Evolutionary conservation across 1,140 invertebrate species (phyloP).

Genomic region (Bombus sylvicola): DNA sequence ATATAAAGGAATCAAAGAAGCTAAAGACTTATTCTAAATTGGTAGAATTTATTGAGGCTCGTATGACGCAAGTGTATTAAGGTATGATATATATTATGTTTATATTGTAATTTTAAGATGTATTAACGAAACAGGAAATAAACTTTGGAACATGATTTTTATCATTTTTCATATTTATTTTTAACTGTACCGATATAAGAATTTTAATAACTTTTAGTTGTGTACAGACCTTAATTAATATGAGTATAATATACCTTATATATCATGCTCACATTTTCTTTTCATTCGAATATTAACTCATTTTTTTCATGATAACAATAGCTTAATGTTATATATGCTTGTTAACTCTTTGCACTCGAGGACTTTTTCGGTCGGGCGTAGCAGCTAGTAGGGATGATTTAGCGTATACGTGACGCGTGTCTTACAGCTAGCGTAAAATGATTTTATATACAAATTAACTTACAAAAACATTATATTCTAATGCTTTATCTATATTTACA

Average conservation of each 20-base stretch:
- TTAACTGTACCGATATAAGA: conserved; percentile 62
- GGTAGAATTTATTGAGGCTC: background rate
- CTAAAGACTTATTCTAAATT: background rate
- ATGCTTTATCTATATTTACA: too few relatives aligned
- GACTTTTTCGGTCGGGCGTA: too few relatives aligned
- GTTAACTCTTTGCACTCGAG: background rate
- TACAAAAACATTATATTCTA: too few relatives aligned
- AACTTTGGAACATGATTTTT: conserved; percentile 17
- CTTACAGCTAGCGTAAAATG: too few relatives aligned
- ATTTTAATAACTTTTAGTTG: conserved; percentile 62
- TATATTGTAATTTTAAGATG: background rate
- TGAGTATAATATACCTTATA: conserved; percentile 59
- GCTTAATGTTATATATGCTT: conserved; percentile 33
- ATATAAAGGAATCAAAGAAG: conserved; percentile 12
- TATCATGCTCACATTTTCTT: conserved; percentile 39
- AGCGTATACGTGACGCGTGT: too few relatives aligned
- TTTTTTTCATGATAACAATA: conserved; percentile 34
- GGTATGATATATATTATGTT: background rate
- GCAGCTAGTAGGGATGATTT: too few relatives aligned
- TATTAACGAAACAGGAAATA: conserved; percentile 21
- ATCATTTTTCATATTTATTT: conserved; percentile 37
- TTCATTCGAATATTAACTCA: conserved; percentile 21
- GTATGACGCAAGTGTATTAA: background rate
- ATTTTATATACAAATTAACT: too few relatives aligned
- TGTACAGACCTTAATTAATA: conserved; percentile 58